Conservation (phyloP, 2,888 invertebrate genomes). For the Trichogramma evanescens region DNA sequence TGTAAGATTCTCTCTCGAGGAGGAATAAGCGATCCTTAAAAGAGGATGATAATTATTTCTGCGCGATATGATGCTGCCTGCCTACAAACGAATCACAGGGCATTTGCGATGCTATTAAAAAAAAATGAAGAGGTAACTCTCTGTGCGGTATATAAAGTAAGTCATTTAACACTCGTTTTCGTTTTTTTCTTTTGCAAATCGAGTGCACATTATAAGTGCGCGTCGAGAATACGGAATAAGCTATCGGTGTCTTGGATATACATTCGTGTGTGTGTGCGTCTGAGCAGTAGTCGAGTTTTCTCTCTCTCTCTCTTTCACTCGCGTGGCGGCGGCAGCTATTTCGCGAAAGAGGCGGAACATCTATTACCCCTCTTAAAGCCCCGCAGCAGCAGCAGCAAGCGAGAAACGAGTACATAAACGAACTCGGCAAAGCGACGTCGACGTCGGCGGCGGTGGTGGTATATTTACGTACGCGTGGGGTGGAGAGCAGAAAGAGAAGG, state of each 20-base stretch:
- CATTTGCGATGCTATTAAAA: too few relatives aligned
- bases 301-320: slow-evolving; percentile 16
- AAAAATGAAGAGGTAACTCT: too few relatives aligned
- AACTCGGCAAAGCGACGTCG: too few relatives aligned
- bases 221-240: background rate
- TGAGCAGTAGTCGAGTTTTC: slow-evolving; percentile 1
- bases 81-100: too few relatives aligned
- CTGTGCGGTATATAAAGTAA: too few relatives aligned
- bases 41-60: too few relatives aligned
- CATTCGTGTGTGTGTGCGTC: background rate
- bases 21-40: too few relatives aligned
- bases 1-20: too few relatives aligned
- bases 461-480: background rate
- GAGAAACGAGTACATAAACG: background rate
- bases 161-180: too few relatives aligned
- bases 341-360: slow-evolving; percentile 42
- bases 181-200: too few relatives aligned
- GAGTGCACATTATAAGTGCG: background rate
- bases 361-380: slow-evolving; percentile 44
- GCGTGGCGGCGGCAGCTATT: slow-evolving; percentile 33
- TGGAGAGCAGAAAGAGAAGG: slow-evolving; percentile 27
- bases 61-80: too few relatives aligned
- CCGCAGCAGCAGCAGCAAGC: slow-evolving; percentile 26
- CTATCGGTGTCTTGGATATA: background rate
- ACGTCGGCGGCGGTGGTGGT: too few relatives aligned